These are phyloP conservation scores for Diplolepis rosae DNA, from an alignment of 2,888 invertebrate species.

Conservation along the genomic window DNA sequence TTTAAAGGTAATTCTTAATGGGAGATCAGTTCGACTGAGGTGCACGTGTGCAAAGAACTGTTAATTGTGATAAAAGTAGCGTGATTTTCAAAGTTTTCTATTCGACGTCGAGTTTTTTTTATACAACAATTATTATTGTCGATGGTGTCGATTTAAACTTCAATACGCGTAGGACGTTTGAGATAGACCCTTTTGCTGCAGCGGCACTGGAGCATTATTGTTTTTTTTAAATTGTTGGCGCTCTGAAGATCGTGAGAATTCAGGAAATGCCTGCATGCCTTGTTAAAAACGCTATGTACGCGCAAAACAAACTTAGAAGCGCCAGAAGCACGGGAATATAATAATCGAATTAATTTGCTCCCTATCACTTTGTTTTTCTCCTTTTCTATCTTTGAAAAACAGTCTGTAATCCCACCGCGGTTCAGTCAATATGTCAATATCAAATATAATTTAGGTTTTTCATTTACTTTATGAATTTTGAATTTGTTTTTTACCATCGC, in stretches of 20 bases:
- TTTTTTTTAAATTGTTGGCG: slow-evolving; percentile 45
- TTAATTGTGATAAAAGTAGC: slow-evolving; percentile 3
- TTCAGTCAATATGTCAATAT: too few species aligned
- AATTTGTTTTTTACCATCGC: too few species aligned
- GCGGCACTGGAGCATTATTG: slow-evolving; percentile 49
- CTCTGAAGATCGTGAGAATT: slow-evolving; percentile 38
- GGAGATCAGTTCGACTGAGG: background rate
- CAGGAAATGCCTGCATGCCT: slow-evolving; percentile 40
- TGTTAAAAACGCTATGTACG: slow-evolving; percentile 39
- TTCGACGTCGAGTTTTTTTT: slow-evolving; percentile 24
- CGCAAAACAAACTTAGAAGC: background rate
- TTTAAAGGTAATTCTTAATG: too few species aligned
- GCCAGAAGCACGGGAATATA: slow-evolving; percentile 33
- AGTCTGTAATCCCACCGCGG: too few species aligned
- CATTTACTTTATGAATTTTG: too few species aligned
- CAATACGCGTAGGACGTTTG: slow-evolving; percentile 28
- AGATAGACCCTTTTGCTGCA: slow-evolving; percentile 65
- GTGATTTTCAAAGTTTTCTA: slow-evolving; percentile 32
- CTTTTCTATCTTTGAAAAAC: too few species aligned
- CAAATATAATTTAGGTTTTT: too few species aligned
- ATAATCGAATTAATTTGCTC: slow-evolving; percentile 28
- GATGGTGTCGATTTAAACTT: background rate
- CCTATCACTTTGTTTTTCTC: background rate
- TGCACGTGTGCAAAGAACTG: background rate
- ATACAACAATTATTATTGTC: slow-evolving; percentile 1